Conservation (phyloP, 2,888 invertebrate species). For the Drosophila kuntzei region DNA sequence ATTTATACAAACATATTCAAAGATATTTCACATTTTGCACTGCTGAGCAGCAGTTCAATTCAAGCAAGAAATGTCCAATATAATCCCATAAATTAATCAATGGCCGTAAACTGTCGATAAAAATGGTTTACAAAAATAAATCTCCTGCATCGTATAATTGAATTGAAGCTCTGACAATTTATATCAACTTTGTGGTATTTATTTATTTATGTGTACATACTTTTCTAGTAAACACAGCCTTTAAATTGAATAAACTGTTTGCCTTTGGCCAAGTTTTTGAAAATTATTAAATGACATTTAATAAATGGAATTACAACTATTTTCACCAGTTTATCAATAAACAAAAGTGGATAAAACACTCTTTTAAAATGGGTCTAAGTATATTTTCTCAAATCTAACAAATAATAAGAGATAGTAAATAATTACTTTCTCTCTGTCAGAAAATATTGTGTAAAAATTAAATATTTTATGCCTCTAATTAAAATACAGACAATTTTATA, state of each 20-base stretch:
- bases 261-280: not conserved
- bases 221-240: not conserved
- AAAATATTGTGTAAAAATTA: not conserved
- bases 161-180: slow-evolving; percentile 41
- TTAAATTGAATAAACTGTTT: not conserved
- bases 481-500: not conserved
- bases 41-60: slow-evolving; percentile 26
- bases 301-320: not conserved
- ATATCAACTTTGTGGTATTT: not conserved
- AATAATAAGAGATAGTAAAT: not conserved
- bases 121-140: slow-evolving; percentile 37
- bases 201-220: slow-evolving; percentile 1
- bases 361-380: not conserved
- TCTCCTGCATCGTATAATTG: slow-evolving; percentile 45
- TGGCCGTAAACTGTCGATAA: slow-evolving; percentile 50
- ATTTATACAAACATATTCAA: not conserved
- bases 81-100: slow-evolving; percentile 60
- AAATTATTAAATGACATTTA: not conserved
- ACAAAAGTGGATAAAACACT: no score
- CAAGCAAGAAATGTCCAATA: slow-evolving; percentile 34
- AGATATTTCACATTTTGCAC: not conserved
- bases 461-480: not conserved
- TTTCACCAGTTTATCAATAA: not conserved
- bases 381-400: not conserved
- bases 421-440: not conserved